Base-by-base conservation (phyloP, 2,113 vertebrate genomes). In the Loxodonta africana region DNA sequence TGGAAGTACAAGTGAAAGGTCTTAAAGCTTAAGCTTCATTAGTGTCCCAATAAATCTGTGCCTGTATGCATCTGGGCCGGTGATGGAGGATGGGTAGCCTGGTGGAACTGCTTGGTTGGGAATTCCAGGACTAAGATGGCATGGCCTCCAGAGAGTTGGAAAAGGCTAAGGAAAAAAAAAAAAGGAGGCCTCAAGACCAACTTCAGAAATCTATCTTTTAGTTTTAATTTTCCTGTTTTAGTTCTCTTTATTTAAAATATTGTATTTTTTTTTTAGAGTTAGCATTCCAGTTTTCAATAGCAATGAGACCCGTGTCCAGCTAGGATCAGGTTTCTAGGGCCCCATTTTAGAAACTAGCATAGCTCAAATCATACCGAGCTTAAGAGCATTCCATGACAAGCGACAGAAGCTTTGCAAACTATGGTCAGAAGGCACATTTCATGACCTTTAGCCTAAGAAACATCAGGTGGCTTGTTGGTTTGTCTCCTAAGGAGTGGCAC, bases 261-360 rank as follows among this genome's bases (percentile, higher is more conserved):
- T 96, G 83, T 91, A 41, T 48, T 90, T 96, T 87, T 91, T 87
- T 91, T 94, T 93, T 73, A 97, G 93, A 94, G 51, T 83, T 57
- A 95, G 76, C 86, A 93, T 94, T 97, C 83, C 80, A 84, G 91
- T 94, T 97, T 97, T 95, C 95, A 96, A 95, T 62, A 96, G 92
- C 80, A 86, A 92, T 1, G 4, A 94, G 71, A 95, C 77, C 92
- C 44, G 1, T 94, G 76, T 93, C 97, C 93, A 93, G 73, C 81
- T 62, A 73, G 37, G 96, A 95, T 98, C 94, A 97, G 33, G 78
- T 98, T 98, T 97, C 96, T 20, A 62, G 77, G 83, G 89, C 89
- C 96, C 17, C 96, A 93, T 96, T 98, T 98, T 98, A 98, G 96
- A 97, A 98, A 97, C 93, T 95, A 96, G 97, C 91, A 97, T 94